These are phyloP conservation scores for Columba janthina DNA, from an alignment of 2,113 vertebrate genomes.

Conservation along the genomic window DNA sequence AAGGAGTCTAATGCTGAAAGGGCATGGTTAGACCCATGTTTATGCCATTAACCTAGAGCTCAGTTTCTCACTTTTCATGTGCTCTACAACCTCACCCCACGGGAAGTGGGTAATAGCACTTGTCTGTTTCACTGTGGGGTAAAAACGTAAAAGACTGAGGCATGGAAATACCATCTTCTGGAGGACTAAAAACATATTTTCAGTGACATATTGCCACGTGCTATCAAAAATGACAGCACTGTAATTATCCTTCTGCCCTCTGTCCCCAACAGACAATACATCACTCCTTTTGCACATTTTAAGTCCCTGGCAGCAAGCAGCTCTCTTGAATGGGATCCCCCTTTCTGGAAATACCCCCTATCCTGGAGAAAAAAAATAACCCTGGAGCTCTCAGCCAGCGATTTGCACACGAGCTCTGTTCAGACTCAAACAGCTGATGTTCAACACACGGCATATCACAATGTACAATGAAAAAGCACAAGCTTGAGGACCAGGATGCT, in stretches of 20 bases:
- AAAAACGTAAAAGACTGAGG: background rate
- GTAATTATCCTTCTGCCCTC: background rate
- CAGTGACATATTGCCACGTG: background rate
- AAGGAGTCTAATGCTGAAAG: background rate
- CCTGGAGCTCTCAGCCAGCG: accelerated
- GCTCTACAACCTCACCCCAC: background rate
- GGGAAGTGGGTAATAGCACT: background rate
- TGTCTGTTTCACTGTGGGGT: background rate
- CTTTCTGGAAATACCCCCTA: background rate
- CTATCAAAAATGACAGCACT: background rate
- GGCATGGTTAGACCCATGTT: background rate
- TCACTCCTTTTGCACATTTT: background rate
- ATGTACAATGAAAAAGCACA: background rate
- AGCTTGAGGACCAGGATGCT: background rate
- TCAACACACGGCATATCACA: background rate
- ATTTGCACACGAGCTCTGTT: background rate
- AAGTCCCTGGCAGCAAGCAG: background rate
- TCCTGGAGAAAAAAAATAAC: background rate
- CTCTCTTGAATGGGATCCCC: background rate
- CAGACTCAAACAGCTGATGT: background rate
- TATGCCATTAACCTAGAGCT: background rate
- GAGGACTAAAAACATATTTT: background rate
- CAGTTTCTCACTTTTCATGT: background rate
- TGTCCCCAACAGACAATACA: background rate
- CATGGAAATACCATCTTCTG: background rate